Conservation (phyloP, 1,140 invertebrate species). For the Musca vetustissima region DNA sequence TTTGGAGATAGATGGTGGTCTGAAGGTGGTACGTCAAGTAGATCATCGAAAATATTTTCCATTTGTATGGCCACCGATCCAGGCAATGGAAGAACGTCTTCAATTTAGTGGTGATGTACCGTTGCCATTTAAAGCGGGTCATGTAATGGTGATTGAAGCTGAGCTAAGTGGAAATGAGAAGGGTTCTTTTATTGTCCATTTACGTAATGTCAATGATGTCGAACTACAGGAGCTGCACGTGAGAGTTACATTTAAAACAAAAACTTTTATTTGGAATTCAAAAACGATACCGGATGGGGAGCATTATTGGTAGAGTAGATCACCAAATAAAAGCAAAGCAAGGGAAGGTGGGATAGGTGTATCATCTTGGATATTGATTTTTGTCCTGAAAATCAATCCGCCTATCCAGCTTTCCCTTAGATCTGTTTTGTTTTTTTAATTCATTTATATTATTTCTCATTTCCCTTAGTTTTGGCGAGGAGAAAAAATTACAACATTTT, state of each 20-base stretch:
- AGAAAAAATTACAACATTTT: not conserved
- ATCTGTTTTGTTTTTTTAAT: too few species aligned
- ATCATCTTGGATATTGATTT: too few species aligned
- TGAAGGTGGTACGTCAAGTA: not conserved
- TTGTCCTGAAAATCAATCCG: too few species aligned
- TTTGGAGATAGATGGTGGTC: not conserved
- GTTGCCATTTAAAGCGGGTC: not conserved
- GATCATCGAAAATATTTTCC: slow-evolving; percentile 15
- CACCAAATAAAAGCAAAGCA: too few species aligned
- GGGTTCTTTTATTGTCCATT: not conserved
- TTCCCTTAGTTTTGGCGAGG: not conserved
- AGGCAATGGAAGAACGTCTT: not conserved
- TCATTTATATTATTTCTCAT: too few species aligned
- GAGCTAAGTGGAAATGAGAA: not conserved
- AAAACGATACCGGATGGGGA: not conserved
- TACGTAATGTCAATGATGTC: not conserved
- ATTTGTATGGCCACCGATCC: not conserved
- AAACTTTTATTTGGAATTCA: not conserved
- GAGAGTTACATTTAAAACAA: not conserved
- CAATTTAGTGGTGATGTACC: slow-evolving; percentile 5
- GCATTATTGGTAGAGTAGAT: not conserved
- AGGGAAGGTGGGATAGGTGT: too few species aligned
- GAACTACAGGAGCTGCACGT: not conserved
- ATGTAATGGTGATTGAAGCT: not conserved
- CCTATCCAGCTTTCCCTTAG: too few species aligned